A percentile compares a stretch with the other conserved stretches of the same genome.
Evolutionary conservation across 2,888 invertebrate species (phyloP).

Genomic region (Trimorus sp.): DNA sequence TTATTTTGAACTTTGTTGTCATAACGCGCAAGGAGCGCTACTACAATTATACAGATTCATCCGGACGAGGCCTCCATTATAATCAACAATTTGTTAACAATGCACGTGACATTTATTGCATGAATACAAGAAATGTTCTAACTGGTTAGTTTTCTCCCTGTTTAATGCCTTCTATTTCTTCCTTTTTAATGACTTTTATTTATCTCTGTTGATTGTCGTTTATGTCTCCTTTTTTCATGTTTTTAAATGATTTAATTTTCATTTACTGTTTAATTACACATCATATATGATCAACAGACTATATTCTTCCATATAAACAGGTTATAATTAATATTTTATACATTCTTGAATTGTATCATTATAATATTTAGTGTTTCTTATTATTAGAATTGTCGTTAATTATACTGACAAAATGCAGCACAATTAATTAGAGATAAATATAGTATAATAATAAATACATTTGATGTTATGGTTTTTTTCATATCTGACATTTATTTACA

Average conservation of each 20-base stretch:
- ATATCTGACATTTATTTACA: background rate
- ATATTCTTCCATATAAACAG: background rate
- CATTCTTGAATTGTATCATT: background rate
- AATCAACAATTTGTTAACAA: conserved; percentile 2
- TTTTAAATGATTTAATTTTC: background rate
- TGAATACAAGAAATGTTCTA: background rate
- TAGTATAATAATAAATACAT: conserved; percentile 2
- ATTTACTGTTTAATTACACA: background rate
- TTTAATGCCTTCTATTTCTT: background rate
- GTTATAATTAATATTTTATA: background rate
- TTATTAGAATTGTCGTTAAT: background rate
- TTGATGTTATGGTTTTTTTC: background rate
- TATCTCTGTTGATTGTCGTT: background rate
- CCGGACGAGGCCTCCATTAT: conserved; percentile 16
- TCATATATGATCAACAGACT: background rate
- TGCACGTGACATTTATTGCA: background rate
- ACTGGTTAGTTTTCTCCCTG: background rate
- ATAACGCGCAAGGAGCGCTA: no score
- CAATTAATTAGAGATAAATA: conserved; percentile 1
- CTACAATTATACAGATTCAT: conserved; percentile 24
- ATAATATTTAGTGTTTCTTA: background rate
- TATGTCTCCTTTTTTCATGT: no score
- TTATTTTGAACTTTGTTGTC: no score
- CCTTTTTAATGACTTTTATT: background rate
- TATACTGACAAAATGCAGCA: background rate